These are phyloP conservation scores for Embidobia sp. DNA, from an alignment of 2,888 invertebrate genomes.

Conservation along the genomic window DNA sequence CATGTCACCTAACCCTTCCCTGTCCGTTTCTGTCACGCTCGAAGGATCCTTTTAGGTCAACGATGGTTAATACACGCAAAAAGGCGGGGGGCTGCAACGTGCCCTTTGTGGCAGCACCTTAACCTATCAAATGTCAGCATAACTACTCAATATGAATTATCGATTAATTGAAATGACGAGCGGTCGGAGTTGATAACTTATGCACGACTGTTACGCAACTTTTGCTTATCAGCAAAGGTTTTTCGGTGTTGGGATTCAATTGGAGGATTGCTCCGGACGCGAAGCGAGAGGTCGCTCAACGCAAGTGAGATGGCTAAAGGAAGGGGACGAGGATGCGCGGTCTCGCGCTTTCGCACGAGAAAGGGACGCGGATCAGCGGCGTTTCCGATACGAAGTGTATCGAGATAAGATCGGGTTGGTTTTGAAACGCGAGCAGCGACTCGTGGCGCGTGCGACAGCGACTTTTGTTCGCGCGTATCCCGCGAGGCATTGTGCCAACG, in stretches of 20 bases:
- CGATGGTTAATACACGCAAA: too few relatives aligned
- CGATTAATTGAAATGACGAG: constrained; percentile 32
- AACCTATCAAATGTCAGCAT: constrained; percentile 2
- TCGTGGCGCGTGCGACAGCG: constrained; percentile 58
- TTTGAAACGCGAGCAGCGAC: constrained; percentile 49
- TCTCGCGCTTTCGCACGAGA: constrained; percentile 11
- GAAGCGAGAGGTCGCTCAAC: constrained; percentile 11
- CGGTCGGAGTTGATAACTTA: constrained; percentile 15
- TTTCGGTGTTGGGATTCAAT: constrained; percentile 33
- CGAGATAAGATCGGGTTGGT: constrained; percentile 54
- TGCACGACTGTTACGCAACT: constrained; percentile 33
- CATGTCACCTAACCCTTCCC: too few relatives aligned
- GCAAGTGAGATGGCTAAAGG: constrained; percentile 3
- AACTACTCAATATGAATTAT: constrained; percentile 23
- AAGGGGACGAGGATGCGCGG: constrained; percentile 18
- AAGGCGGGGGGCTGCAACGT: too few relatives aligned
- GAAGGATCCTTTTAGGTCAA: too few relatives aligned
- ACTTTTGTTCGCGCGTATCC: constrained; percentile 50
- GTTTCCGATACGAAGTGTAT: constrained; percentile 44
- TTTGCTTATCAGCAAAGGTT: constrained; percentile 15
- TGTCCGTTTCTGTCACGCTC: too few relatives aligned
- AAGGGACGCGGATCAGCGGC: constrained; percentile 28
- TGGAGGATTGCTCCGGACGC: too few relatives aligned
- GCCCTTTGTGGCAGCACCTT: constrained; percentile 1
- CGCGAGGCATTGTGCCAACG: constrained; percentile 47